Evolutionary conservation across 2,113 vertebrate species (phyloP).

Genomic region (Psilopsiagon aurifrons): DNA sequence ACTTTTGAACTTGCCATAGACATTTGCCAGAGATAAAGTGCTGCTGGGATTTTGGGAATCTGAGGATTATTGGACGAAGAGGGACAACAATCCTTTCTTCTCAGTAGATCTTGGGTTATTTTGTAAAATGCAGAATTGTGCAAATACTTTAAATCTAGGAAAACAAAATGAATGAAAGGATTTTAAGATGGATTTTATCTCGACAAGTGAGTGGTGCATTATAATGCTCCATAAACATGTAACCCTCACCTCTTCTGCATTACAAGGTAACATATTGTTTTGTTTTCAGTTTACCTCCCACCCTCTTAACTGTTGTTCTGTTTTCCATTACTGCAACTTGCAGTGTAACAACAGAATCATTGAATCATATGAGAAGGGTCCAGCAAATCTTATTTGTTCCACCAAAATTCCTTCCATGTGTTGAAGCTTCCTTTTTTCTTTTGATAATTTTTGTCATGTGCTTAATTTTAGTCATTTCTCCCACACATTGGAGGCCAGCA

Average conservation of each 20-base stretch:
- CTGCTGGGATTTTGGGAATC: background rate
- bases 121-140: conserved; percentile 37
- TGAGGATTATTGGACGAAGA: conserved; percentile 17
- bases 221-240: conserved; percentile 43
- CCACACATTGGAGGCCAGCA: conserved; percentile 60
- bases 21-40: background rate
- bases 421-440: conserved; percentile 70
- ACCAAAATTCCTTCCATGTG: conserved; percentile 80
- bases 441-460: conserved; percentile 78
- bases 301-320: conserved; percentile 49
- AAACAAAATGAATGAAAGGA: conserved; percentile 25
- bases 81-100: background rate
- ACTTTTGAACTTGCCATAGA: background rate
- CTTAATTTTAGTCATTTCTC: conserved; percentile 75
- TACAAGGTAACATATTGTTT: conserved; percentile 52
- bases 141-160: background rate
- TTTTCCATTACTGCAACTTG: conserved; percentile 74
- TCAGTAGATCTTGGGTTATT: conserved; percentile 1
- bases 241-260: conserved; percentile 42
- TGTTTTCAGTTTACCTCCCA: conserved; percentile 51
- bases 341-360: conserved; percentile 69
- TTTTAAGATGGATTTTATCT: background rate
- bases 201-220: background rate
- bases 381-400: conserved; percentile 77
- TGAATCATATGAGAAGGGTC: conserved; percentile 79